A percentile compares a stretch with the other conserved stretches of the same genome.
These are phyloP conservation scores for Yasuhikotakia modesta DNA, from an alignment of 2,797 vertebrate genomes.

Conservation along the genomic window DNA sequence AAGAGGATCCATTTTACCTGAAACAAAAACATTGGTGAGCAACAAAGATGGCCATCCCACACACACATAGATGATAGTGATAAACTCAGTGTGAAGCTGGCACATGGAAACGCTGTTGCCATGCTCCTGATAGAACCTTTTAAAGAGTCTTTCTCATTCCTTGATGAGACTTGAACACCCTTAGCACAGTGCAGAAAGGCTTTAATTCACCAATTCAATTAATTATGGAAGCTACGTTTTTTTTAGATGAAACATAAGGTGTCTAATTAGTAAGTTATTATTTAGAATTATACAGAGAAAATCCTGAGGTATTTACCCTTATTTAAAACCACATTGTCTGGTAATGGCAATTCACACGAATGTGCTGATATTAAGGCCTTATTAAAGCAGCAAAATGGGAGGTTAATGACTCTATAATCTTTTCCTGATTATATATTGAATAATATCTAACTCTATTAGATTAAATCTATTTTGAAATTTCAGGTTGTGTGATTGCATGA, in stretches of 20 bases:
- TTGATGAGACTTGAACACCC: constrained; percentile 70
- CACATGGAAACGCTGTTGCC: constrained; percentile 71
- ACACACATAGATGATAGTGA: constrained; percentile 3
- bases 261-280: constrained; percentile 17
- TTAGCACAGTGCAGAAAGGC: constrained; percentile 63
- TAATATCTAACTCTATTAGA: not conserved
- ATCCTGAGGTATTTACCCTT: constrained; percentile 34
- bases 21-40: constrained; percentile 27
- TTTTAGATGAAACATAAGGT: constrained; percentile 3
- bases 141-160: constrained; percentile 56
- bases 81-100: constrained; percentile 12
- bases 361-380: not conserved
- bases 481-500: not conserved
- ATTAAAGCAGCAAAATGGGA: not conserved
- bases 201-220: not conserved
- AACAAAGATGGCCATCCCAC: not conserved
- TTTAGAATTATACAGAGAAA: not conserved
- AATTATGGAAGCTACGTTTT: constrained; percentile 11
- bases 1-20: constrained; percentile 56
- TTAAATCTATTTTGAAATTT: not conserved
- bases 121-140: constrained; percentile 70
- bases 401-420: constrained; percentile 23
- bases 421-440: not conserved
- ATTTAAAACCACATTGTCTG: constrained; percentile 16
- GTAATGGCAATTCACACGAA: not conserved